Percentiles rank a stretch among this genome's conserved stretches.
Conservation (phyloP, 1,140 invertebrate genomes). For the Lepidurus apus region DNA sequence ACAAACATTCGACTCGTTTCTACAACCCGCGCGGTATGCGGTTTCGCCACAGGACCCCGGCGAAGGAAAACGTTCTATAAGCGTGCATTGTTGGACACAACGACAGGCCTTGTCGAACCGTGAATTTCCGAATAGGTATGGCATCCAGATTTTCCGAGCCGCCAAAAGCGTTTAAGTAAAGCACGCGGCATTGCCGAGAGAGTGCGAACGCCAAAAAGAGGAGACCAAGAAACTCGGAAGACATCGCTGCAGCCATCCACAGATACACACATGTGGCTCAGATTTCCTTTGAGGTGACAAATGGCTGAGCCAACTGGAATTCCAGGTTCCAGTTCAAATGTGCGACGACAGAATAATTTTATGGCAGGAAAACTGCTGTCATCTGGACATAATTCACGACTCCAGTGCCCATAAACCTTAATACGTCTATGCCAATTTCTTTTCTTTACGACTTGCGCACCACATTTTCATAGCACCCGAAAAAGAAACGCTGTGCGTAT, state of each 20-base stretch:
- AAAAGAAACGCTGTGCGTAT: not conserved
- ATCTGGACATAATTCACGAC: constrained; percentile 14
- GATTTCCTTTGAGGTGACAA: not conserved
- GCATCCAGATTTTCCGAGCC: constrained; percentile 20
- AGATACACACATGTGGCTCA: not conserved
- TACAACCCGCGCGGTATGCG: not conserved
- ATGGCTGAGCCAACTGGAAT: constrained; percentile 3
- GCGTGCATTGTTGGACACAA: not conserved
- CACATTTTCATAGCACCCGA: not conserved
- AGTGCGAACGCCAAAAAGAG: not conserved
- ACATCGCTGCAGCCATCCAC: not conserved
- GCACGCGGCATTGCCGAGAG: constrained; percentile 3
- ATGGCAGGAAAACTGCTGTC: constrained; percentile 18
- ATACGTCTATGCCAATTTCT: not conserved
- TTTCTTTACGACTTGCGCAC: not conserved
- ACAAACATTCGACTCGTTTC: not conserved
- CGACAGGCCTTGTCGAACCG: not conserved
- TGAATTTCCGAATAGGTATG: not conserved
- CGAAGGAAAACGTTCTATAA: not conserved
- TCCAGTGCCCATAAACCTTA: not conserved
- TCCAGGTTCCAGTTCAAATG: constrained; percentile 1
- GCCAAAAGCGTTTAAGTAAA: constrained; percentile 12
- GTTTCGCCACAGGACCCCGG: not conserved
- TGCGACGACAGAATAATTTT: constrained; percentile 22
- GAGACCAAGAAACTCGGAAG: not conserved